Evolutionary conservation across 2,888 invertebrate species (phyloP).

Genomic region (Lysandra bellargus): DNA sequence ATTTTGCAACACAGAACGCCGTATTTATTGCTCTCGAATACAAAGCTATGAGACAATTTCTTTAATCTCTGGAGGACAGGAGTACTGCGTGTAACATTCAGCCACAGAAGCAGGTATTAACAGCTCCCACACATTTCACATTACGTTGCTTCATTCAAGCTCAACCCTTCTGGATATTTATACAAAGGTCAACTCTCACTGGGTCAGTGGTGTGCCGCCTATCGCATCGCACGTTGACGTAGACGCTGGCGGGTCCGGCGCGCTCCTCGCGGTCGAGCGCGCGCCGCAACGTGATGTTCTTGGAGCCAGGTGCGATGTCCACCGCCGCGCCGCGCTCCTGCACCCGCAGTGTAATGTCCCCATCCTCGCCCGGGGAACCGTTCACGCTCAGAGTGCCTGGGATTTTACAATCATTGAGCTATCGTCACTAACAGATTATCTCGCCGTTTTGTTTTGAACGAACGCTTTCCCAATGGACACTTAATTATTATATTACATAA

Average conservation of each 20-base stretch:
- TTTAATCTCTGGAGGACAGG: background rate
- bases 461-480: no score
- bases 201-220: conserved; percentile 88
- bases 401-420: no score
- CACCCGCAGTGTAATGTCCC: conserved; percentile 88
- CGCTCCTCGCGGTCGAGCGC: conserved; percentile 92
- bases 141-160: no score
- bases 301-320: conserved; percentile 86
- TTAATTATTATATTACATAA: no score
- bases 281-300: conserved; percentile 88
- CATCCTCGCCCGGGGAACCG: conserved; percentile 88
- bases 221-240: conserved; percentile 92
- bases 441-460: no score
- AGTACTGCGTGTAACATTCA: background rate
- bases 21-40: background rate
- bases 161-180: background rate
- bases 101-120: no score
- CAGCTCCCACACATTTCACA: no score
- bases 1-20: no score
- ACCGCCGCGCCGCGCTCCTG: conserved; percentile 90
- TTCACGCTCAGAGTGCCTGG: conserved; percentile 86
- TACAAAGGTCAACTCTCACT: conserved; percentile 61
- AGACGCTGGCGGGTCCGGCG: conserved; percentile 90
- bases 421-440: no score
- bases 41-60: background rate